These are phyloP conservation scores for Brachymystax lenok DNA, from an alignment of 2,797 vertebrate genomes.

Conservation along the genomic window DNA sequence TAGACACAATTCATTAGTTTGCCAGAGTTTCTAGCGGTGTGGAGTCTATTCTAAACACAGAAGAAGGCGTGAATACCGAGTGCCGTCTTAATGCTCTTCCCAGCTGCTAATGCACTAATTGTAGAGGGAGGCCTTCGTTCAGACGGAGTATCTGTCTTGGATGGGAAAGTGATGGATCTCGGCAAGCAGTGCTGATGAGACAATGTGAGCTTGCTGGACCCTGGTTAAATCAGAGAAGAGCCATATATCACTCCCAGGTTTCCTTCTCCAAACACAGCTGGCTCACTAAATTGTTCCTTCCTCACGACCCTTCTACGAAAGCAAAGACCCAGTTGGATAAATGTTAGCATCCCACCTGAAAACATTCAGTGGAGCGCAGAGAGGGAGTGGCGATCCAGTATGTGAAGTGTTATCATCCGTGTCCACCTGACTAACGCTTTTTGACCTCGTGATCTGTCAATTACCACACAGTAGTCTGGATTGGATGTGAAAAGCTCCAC, in stretches of 20 bases:
- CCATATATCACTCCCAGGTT: conserved; percentile 68
- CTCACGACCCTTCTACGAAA: not conserved
- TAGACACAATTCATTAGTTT: conserved; percentile 58
- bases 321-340: conserved; percentile 49
- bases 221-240: conserved; percentile 49
- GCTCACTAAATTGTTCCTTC: conserved; percentile 36
- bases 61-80: not conserved
- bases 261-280: conserved; percentile 84
- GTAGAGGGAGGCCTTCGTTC: conserved; percentile 21
- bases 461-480: conserved; percentile 7
- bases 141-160: not conserved
- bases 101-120: conserved; percentile 44
- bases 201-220: conserved; percentile 33
- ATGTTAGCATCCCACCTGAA: conserved; percentile 60
- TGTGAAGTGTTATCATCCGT: conserved; percentile 45
- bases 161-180: not conserved
- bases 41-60: conserved; percentile 19
- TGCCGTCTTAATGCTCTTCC: conserved; percentile 42
- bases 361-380: conserved; percentile 36
- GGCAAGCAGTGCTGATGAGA: not conserved
- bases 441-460: not conserved
- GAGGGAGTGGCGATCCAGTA: conserved; percentile 32
- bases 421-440: conserved; percentile 5
- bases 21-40: conserved; percentile 46
- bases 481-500: not conserved